Evolutionary conservation across 2,888 invertebrate species (phyloP).

Genomic region (Cephus sareptanus): DNA sequence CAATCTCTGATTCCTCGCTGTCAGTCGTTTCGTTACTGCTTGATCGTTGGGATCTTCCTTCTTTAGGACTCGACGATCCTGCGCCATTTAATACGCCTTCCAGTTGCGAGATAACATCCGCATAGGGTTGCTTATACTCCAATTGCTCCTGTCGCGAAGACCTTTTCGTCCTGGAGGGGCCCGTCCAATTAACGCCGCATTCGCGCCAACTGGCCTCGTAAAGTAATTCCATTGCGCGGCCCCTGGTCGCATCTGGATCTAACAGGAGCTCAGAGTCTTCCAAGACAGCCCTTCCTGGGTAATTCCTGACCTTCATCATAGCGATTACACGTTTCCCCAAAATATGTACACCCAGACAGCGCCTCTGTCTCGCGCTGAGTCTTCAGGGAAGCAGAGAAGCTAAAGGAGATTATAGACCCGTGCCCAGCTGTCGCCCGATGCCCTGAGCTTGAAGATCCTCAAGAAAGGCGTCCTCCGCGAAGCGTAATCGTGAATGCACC

Average conservation of each 20-base stretch:
- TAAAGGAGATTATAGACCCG: not conserved
- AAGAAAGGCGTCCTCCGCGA: not conserved
- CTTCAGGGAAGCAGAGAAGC: no score
- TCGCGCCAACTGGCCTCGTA: constrained; percentile 90
- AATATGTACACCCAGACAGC: not conserved
- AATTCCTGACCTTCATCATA: constrained; percentile 84
- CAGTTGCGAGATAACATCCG: constrained; percentile 48
- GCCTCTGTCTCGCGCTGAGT: not conserved
- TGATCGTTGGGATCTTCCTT: constrained; percentile 38
- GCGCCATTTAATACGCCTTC: constrained; percentile 46
- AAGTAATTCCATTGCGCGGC: constrained; percentile 79
- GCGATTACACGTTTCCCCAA: not conserved
- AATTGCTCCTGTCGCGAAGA: constrained; percentile 19
- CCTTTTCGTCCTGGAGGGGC: constrained; percentile 25
- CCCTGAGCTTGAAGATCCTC: not conserved
- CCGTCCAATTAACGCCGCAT: constrained; percentile 60
- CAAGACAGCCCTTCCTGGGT: constrained; percentile 83
- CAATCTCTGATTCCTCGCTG: constrained; percentile 51
- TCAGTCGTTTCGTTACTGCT: constrained; percentile 47
- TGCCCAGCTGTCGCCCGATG: not conserved
- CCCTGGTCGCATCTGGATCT: constrained; percentile 77
- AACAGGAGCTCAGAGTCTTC: constrained; percentile 73
- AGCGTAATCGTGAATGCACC: not conserved
- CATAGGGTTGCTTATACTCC: constrained; percentile 36
- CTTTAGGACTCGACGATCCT: not conserved